phyloP scores from a whole-genome alignment of 2,113 vertebrate genomes.

The Plecotus auritus region DNA sequence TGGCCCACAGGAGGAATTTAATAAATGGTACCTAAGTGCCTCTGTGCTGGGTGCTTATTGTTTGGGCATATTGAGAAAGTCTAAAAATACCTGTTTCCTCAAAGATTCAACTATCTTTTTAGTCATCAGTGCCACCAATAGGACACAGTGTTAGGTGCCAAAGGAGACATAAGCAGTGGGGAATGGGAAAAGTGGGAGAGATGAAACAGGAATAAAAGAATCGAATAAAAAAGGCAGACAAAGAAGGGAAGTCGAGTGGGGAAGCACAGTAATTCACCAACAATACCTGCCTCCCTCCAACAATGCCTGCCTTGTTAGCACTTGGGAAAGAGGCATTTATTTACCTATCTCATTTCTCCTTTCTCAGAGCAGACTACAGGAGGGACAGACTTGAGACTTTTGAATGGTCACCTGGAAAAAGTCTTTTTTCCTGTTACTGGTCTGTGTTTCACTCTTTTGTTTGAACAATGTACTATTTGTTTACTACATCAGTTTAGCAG shows the following conservation, averaged over 20 bases:
- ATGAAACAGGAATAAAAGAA: background rate
- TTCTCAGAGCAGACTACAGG: background rate
- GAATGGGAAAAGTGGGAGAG: background rate
- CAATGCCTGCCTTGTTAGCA: background rate
- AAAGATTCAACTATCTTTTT: background rate
- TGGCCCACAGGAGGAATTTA: background rate
- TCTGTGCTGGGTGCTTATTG: background rate
- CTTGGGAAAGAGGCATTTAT: background rate
- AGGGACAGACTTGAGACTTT: background rate
- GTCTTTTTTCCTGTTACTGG: background rate
- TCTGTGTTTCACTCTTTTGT: background rate
- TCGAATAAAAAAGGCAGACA: background rate
- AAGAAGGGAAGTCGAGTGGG: background rate
- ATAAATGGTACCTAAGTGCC: background rate
- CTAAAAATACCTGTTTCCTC: constrained; percentile 12
- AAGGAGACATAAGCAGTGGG: background rate
- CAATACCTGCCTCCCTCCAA: background rate
- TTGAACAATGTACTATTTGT: background rate
- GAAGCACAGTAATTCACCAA: background rate
- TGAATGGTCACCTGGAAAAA: background rate
- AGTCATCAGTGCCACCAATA: background rate
- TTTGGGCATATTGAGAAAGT: background rate
- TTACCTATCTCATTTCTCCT: background rate
- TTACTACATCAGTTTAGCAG: background rate
- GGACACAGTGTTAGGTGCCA: background rate